Conservation (phyloP, 2,113 vertebrate species). For the Chaetodon auriga region DNA sequence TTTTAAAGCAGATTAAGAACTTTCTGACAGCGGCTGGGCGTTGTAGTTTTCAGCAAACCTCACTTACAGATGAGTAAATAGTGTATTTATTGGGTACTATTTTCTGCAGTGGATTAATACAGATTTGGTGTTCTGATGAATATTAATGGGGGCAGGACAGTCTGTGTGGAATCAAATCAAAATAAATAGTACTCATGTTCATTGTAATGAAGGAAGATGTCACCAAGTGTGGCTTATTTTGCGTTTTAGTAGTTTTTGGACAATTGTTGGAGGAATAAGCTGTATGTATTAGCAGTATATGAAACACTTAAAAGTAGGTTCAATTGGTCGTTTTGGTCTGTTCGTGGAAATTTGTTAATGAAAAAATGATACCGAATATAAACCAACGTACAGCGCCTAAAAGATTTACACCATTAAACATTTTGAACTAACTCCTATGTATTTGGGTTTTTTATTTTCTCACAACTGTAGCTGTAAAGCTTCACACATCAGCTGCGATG, state of each 20-base stretch:
- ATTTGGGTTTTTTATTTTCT: not conserved
- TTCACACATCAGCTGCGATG: slow-evolving; percentile 39
- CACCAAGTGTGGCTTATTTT: not conserved
- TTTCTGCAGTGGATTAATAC: slow-evolving; percentile 6
- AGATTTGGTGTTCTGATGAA: not conserved
- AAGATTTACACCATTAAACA: not conserved
- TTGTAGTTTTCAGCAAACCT: not conserved
- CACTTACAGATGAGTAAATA: not conserved
- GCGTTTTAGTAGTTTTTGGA: not conserved
- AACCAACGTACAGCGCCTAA: not conserved
- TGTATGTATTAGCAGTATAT: not conserved
- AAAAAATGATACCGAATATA: too few relatives aligned
- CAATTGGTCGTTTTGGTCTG: not conserved
- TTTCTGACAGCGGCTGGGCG: not conserved
- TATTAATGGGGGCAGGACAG: not conserved
- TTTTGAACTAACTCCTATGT: not conserved
- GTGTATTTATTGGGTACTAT: not conserved
- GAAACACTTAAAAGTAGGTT: not conserved
- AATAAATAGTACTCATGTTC: not conserved
- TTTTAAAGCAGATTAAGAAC: not conserved
- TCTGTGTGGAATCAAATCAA: not conserved
- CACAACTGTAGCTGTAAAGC: not conserved
- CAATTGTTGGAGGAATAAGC: not conserved
- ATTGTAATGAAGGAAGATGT: too few relatives aligned
- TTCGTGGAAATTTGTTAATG: not conserved